These are phyloP conservation scores for Drosophila flavopinicola DNA, from an alignment of 2,888 invertebrate species.

Conservation along the genomic window DNA sequence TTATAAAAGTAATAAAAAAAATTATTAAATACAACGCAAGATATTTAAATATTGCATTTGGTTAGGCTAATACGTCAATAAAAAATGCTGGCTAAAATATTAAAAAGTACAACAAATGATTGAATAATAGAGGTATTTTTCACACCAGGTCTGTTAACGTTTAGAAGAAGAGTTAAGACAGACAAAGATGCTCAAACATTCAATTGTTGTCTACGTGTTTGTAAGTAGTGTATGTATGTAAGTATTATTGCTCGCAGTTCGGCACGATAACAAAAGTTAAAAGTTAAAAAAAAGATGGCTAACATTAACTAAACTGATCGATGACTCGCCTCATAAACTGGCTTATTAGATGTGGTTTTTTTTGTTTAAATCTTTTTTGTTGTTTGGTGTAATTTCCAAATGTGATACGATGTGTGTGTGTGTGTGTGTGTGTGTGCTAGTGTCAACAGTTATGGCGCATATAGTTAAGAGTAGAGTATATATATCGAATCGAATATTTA, in stretches of 20 bases:
- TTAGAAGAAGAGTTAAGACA: background rate
- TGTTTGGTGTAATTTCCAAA: slow-evolving; percentile 26
- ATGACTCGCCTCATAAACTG: slow-evolving; percentile 37
- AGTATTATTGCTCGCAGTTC: slow-evolving; percentile 60
- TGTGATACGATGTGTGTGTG: slow-evolving; percentile 29
- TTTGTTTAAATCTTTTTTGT: slow-evolving; percentile 13
- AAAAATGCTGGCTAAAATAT: slow-evolving; percentile 18
- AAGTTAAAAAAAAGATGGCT: slow-evolving; percentile 22
- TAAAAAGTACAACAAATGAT: slow-evolving; percentile 17
- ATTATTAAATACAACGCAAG: slow-evolving; percentile 5
- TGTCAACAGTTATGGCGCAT: slow-evolving; percentile 61
- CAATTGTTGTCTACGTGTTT: slow-evolving; percentile 8
- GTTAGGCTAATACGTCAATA: slow-evolving; percentile 47
- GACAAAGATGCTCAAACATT: too few species aligned
- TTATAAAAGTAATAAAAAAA: slow-evolving; percentile 13
- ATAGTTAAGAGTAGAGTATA: slow-evolving; percentile 44
- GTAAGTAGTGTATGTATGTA: slow-evolving; percentile 42
- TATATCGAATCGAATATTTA: slow-evolving; percentile 27
- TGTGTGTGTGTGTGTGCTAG: slow-evolving; percentile 33
- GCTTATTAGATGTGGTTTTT: slow-evolving; percentile 28
- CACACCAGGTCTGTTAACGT: background rate
- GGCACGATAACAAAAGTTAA: slow-evolving; percentile 17
- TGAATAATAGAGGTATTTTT: background rate
- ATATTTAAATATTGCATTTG: slow-evolving; percentile 40
- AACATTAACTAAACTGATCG: slow-evolving; percentile 36